Evolutionary conservation across 2,888 invertebrate species (phyloP), one percentile per base, ranked within the genome.

Genomic region (Kryphioiulus occultus): DNA sequence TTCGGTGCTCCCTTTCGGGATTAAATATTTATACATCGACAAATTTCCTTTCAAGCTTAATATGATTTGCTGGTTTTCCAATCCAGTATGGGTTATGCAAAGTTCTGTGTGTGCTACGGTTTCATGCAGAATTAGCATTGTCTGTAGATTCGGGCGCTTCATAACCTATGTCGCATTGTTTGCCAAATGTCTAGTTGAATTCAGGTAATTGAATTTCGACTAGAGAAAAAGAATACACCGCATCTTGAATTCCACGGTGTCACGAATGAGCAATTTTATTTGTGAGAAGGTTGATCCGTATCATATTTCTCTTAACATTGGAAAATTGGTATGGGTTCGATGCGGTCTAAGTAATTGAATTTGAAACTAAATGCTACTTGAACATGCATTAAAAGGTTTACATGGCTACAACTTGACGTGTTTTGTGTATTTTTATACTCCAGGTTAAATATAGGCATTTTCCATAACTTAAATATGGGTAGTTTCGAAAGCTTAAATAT

Each of bases 21-120:
- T 78, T 78, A 78, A 78, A 78, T 78, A 78, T 78, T 78, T 78
- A 78, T 78, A 30, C 26, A 78, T 78, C 78, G 30, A 78, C 78
- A 78, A 78, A 30, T 78, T 78, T 78, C 78, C 78, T 78, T 78
- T 78, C 26, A 78, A 1, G 30, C 12, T 30, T 78, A 78, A 78
- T 78, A 78, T 78, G 78, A 78, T 78, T 78, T 78, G 30, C 78
- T 78, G 78, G 12, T 30, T 78, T 78, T 78, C 30, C 78, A 78
- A 78, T 78, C 30, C 78, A 15, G 17, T 30, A 30, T 78, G 78
- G 78, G 30, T 78, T 68, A 78, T 78, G 26, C 30, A 78, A 78
- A 78, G 78, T 78, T 78, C 30, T 15, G 26, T 30, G 30, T 30
- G 15, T 78, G 30, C 78, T 12, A 78, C 26, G 78, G 78, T 78